These are phyloP conservation scores for Rhyacichthys aspro DNA, from an alignment of 2,797 vertebrate species.

Conservation along the genomic window DNA sequence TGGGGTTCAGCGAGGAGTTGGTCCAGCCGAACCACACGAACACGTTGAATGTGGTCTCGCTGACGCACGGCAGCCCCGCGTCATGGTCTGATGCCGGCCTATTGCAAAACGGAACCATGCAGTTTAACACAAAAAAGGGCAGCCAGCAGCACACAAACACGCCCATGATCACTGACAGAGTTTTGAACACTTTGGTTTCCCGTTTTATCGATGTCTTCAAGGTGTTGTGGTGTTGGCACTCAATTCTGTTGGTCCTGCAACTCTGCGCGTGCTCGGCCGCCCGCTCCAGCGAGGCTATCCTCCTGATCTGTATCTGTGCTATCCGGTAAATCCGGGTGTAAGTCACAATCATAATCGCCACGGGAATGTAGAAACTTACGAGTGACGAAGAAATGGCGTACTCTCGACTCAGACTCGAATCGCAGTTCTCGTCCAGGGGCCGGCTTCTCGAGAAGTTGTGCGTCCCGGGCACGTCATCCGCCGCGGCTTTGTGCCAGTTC, in stretches of 20 bases:
- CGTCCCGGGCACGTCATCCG: slow-evolving; percentile 43
- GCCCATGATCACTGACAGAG: slow-evolving; percentile 93
- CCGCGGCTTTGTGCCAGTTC: slow-evolving; percentile 89
- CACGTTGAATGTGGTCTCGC: slow-evolving; percentile 92
- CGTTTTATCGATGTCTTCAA: slow-evolving; percentile 88
- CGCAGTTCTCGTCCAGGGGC: slow-evolving; percentile 78
- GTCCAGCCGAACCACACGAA: slow-evolving; percentile 99
- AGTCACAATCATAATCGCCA: slow-evolving; percentile 94
- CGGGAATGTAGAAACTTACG: slow-evolving; percentile 96
- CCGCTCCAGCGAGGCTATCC: slow-evolving; percentile 91
- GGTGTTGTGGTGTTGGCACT: slow-evolving; percentile 83
- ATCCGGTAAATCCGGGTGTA: slow-evolving; percentile 95
- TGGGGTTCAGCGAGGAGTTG: slow-evolving; percentile 94
- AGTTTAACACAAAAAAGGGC: slow-evolving; percentile 95
- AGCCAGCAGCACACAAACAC: slow-evolving; percentile 98
- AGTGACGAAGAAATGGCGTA: slow-evolving; percentile 95
- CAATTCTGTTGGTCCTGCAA: slow-evolving; percentile 79
- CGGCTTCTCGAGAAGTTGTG: slow-evolving; percentile 51
- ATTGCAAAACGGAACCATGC: slow-evolving; percentile 92
- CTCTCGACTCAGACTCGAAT: slow-evolving; percentile 92
- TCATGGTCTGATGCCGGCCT: slow-evolving; percentile 68
- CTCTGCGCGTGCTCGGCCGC: slow-evolving; percentile 90
- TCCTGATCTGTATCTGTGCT: slow-evolving; percentile 90
- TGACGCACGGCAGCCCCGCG: slow-evolving; percentile 88
- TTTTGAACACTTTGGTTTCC: slow-evolving; percentile 95